Evolutionary conservation across 2,888 invertebrate species (phyloP).

Genomic region (Theretra japonica): DNA sequence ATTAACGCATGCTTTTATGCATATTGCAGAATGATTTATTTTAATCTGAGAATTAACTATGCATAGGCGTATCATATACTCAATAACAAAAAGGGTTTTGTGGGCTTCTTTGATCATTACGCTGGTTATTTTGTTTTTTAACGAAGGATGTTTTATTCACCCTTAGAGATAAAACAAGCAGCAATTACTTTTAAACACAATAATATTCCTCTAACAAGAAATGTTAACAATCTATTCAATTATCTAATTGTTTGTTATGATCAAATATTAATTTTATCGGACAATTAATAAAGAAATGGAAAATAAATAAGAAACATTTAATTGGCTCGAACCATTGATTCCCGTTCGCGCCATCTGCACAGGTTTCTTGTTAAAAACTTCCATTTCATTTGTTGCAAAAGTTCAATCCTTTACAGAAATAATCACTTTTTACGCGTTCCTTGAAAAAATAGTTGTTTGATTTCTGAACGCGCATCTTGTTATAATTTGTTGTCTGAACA

Average conservation of each 20-base stretch:
- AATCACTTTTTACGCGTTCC: slow-evolving; percentile 31
- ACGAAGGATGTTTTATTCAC: too few species aligned
- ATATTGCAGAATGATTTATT: too few species aligned
- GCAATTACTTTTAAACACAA: too few species aligned
- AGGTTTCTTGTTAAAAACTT: slow-evolving; percentile 79
- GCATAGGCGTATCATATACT: too few species aligned
- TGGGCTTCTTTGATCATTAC: too few species aligned
- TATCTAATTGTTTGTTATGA: background rate
- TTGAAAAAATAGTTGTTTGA: slow-evolving; percentile 40
- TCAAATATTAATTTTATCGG: slow-evolving; percentile 39
- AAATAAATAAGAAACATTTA: slow-evolving; percentile 61
- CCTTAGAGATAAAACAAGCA: too few species aligned
- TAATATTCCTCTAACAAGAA: too few species aligned
- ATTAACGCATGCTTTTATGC: too few species aligned
- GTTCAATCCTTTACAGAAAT: slow-evolving; percentile 69
- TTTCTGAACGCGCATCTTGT: slow-evolving; percentile 71
- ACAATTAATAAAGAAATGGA: slow-evolving; percentile 48
- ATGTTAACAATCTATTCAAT: background rate
- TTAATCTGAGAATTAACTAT: too few species aligned
- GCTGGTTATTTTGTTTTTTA: too few species aligned
- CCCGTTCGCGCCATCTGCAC: slow-evolving; percentile 45
- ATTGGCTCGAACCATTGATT: slow-evolving; percentile 70
- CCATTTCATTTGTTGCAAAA: slow-evolving; percentile 77
- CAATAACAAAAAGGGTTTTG: too few species aligned
- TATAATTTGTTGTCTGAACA: slow-evolving; percentile 72